Percentiles rank a stretch among this genome's conserved stretches.
phyloP scores from a whole-genome alignment of 2,888 invertebrate genomes.

The Drosophila monieri region DNA sequence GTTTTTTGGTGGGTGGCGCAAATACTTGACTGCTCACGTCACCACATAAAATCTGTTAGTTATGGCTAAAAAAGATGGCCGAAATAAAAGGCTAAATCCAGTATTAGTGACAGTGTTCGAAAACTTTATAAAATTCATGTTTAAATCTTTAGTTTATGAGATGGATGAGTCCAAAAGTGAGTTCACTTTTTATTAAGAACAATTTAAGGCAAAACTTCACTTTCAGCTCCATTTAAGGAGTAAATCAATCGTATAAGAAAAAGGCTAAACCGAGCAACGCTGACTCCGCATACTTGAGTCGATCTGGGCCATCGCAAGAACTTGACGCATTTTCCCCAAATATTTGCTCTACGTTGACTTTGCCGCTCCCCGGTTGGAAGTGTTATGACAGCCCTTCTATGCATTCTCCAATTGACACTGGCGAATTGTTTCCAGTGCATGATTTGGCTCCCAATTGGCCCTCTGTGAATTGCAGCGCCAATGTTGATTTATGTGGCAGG shows the following conservation, averaged over 20 bases:
- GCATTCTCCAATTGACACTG: conserved; percentile 54
- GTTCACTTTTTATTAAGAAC: too few species aligned
- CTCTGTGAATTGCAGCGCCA: conserved; percentile 18
- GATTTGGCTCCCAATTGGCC: conserved; percentile 52
- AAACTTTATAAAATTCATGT: too few species aligned
- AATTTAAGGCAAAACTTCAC: not conserved
- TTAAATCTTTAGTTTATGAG: too few species aligned
- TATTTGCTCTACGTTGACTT: conserved; percentile 68
- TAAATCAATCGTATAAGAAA: not conserved
- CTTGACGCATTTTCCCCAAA: conserved; percentile 74
- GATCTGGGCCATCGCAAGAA: conserved; percentile 25
- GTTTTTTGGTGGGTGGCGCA: conserved; percentile 18
- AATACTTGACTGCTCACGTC: conserved; percentile 51
- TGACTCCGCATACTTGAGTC: conserved; percentile 33
- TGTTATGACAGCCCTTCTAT: conserved; percentile 47
- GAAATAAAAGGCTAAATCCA: not conserved
- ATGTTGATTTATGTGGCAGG: conserved; percentile 70
- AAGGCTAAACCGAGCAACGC: conserved; percentile 8
- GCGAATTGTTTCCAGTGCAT: conserved; percentile 62
- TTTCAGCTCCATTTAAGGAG: not conserved
- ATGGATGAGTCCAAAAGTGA: too few species aligned
- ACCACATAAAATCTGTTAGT: conserved; percentile 15
- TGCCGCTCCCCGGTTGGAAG: conserved; percentile 25
- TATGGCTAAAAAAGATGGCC: conserved; percentile 16
- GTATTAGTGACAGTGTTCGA: not conserved